Evolutionary conservation across 2,797 vertebrate species (phyloP), one percentile per base, ranked within the genome.

Genomic region (Gephyroberyx darwinii): DNA sequence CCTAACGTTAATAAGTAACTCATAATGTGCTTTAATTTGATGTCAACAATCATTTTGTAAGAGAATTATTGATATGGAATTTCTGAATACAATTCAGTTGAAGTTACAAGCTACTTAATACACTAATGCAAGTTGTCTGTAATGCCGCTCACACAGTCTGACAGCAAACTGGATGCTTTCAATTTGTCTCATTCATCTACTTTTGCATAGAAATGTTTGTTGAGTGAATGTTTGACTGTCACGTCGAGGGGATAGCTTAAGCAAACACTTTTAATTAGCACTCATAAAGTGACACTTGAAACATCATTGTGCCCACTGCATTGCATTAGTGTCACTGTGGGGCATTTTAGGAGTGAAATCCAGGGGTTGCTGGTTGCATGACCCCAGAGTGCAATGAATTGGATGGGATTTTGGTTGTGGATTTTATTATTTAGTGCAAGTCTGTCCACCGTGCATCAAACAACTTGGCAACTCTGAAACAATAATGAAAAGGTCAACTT

Each of bases 251-350:
- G 47, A 48, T 47, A 55, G 45, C 26, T 51, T 61, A 54, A 60
- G 43, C 37, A 53, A 30, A 55, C 39, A 65, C 75, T 73, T 73
- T 67, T 65, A 74, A 45, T 82, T 70, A 80, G 70, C 52, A n/a
- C 65, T 75, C 65, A 77, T 58, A 20, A 51, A 20, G 63, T 77
- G 65, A 61, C 53, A 79, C 8, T 48, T 56, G 12, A 77, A 80
- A 71, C 77, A 71, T 69, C 80, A 70, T 43, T 41, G 50, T 19
- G 31, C 61, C 68, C 54, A 60, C 47, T 59, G 57, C 50, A 58
- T 4, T 52, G 50, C 19, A 20, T 52, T 5, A 65, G 52, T 47
- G 50, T 51, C 65, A 68, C 54, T 80, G 48, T 8, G 6, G 19
- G 45, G 45, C 63, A 33, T 8, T 20, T 41, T 30, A 31, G 45